phyloP scores from a whole-genome alignment of 1,140 invertebrate genomes.

The Lucilia cuprina region DNA sequence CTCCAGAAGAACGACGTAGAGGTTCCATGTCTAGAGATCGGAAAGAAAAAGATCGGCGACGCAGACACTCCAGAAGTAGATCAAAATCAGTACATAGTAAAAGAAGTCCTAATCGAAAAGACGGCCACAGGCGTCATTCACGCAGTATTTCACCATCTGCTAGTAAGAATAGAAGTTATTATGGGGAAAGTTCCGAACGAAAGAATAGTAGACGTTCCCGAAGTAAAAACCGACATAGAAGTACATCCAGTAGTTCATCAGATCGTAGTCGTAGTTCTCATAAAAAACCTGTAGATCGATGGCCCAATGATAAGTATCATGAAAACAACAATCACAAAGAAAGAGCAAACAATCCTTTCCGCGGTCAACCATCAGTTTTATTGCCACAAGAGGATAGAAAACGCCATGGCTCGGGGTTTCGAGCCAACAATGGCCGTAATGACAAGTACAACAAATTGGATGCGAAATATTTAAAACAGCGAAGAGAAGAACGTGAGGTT shows the following conservation, averaged over 20 bases:
- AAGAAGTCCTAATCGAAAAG: not conserved
- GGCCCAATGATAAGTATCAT: constrained; percentile 61
- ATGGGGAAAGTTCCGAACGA: not conserved
- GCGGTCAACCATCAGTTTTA: constrained; percentile 37
- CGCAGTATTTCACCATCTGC: not conserved
- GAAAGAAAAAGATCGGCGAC: not conserved
- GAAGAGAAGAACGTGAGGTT: constrained; percentile 74
- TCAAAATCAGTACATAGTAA: not conserved
- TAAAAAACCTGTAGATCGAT: constrained; percentile 50
- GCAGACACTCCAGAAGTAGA: constrained; percentile 21
- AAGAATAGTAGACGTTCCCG: not conserved
- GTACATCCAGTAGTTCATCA: not conserved
- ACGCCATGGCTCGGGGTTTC: constrained; percentile 2
- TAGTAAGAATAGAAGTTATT: not conserved
- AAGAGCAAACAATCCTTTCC: constrained; percentile 49
- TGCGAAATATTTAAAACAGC: constrained; percentile 67
- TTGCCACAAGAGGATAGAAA: not conserved
- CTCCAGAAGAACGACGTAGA: constrained; percentile 7
- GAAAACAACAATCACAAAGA: constrained; percentile 44
- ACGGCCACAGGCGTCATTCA: not conserved
- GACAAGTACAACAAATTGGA: constrained; percentile 41
- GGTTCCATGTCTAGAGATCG: not conserved
- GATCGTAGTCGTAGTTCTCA: not conserved
- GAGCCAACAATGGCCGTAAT: not conserved
- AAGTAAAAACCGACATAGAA: not conserved